These are phyloP conservation scores for Netelia melanura DNA, from an alignment of 2,888 invertebrate species.

Conservation along the genomic window DNA sequence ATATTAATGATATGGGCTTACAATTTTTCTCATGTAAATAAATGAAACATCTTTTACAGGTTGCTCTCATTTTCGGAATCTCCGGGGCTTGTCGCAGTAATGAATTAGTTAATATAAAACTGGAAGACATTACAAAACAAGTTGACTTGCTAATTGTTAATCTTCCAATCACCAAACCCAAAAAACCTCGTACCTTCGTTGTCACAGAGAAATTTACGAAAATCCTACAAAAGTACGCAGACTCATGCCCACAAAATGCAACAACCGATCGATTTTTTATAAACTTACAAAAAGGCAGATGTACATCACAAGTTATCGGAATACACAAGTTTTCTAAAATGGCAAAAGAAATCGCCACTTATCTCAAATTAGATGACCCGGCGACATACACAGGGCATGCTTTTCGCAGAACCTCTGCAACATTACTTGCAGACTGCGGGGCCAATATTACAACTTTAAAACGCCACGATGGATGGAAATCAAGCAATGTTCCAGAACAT, in stretches of 20 bases:
- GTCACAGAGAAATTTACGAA: no score
- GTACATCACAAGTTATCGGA: neutral
- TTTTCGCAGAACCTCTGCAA: neutral
- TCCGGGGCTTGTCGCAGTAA: conserved; percentile 47
- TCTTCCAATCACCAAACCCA: no score
- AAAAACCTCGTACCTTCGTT: no score
- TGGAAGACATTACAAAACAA: conserved; percentile 15
- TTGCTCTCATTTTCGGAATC: conserved; percentile 49
- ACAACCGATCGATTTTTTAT: neutral
- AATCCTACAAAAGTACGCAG: no score
- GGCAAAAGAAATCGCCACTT: neutral
- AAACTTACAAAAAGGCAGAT: neutral
- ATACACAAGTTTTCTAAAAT: neutral
- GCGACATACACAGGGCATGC: neutral
- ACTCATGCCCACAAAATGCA: neutral
- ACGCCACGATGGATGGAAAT: neutral
- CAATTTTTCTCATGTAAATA: conserved; percentile 1
- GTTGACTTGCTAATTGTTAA: no score
- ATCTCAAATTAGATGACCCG: neutral
- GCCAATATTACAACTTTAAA: neutral
- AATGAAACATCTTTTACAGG: conserved; percentile 25
- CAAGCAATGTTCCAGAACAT: no score
- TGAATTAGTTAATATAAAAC: conserved; percentile 26
- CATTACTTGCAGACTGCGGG: neutral
- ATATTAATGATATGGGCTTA: neutral